Percentiles rank a stretch among this genome's conserved stretches.
These are phyloP conservation scores for Ammodytes dubius DNA, from an alignment of 2,113 vertebrate genomes.

Conservation along the genomic window DNA sequence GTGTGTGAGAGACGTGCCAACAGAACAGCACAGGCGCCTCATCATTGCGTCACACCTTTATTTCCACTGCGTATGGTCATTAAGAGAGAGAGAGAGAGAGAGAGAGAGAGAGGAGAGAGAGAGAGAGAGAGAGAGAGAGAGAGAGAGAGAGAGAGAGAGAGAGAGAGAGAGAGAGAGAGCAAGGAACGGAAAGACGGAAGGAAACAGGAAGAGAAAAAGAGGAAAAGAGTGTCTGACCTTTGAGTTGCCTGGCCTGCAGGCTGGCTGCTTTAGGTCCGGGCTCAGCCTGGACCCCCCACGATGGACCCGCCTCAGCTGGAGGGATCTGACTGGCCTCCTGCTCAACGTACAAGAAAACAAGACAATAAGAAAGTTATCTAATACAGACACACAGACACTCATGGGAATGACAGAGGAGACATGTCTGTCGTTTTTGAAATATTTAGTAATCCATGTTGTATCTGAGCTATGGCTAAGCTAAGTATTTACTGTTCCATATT, in stretches of 20 bases:
- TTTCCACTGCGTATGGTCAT: neutral
- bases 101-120: too few species aligned
- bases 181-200: neutral
- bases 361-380: conserved; percentile 5
- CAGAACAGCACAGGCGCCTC: conserved; percentile 53
- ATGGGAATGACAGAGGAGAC: neutral
- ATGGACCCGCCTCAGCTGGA: conserved; percentile 59
- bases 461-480: neutral
- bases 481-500: neutral
- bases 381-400: neutral
- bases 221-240: conserved; percentile 74
- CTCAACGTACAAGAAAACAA: conserved; percentile 30
- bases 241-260: conserved; percentile 64
- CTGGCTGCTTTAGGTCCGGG: conserved; percentile 54
- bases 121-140: neutral
- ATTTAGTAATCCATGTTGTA: neutral
- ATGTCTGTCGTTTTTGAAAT: neutral
- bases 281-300: conserved; percentile 62
- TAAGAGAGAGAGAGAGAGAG: neutral
- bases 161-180: conserved; percentile 1
- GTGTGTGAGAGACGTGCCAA: conserved; percentile 51
- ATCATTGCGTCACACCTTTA: conserved; percentile 5
- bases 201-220: conserved; percentile 18
- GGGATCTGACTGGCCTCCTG: conserved; percentile 72
- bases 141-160: conserved; percentile 6